Percentiles rank a stretch among this genome's conserved stretches.
Evolutionary conservation across 2,797 vertebrate species (phyloP).

Genomic region (Thaleichthys pacificus): DNA sequence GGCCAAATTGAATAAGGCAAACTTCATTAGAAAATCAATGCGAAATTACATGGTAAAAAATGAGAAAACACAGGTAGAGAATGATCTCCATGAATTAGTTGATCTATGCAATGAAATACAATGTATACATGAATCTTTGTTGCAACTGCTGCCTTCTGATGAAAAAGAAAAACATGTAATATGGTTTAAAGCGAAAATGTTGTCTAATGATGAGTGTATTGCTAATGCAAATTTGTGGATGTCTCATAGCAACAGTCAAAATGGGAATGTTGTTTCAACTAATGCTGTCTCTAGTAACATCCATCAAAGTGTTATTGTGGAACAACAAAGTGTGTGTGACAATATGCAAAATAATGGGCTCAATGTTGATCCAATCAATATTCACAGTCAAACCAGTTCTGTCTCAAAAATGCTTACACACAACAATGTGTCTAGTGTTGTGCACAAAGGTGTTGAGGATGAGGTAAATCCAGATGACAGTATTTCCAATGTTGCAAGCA

Average conservation of each 20-base stretch:
- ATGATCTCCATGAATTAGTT: too few relatives aligned
- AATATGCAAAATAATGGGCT: background rate
- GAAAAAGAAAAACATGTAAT: constrained; percentile 14
- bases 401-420: too few relatives aligned
- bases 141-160: background rate
- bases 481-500: background rate
- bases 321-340: too few relatives aligned
- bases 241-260: background rate
- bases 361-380: background rate
- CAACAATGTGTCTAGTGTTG: too few relatives aligned
- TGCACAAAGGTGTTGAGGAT: too few relatives aligned
- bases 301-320: too few relatives aligned
- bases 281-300: background rate
- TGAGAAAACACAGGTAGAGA: too few relatives aligned
- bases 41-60: too few relatives aligned
- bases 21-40: too few relatives aligned
- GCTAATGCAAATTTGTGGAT: background rate
- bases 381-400: too few relatives aligned
- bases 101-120: constrained; percentile 1
- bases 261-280: background rate
- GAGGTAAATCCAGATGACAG: too few relatives aligned
- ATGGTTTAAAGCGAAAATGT: constrained; percentile 25
- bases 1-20: too few relatives aligned
- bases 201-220: constrained; percentile 9
- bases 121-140: constrained; percentile 1